Evolutionary conservation across 2,113 vertebrate species (phyloP).

Genomic region (Myotis davidii): DNA sequence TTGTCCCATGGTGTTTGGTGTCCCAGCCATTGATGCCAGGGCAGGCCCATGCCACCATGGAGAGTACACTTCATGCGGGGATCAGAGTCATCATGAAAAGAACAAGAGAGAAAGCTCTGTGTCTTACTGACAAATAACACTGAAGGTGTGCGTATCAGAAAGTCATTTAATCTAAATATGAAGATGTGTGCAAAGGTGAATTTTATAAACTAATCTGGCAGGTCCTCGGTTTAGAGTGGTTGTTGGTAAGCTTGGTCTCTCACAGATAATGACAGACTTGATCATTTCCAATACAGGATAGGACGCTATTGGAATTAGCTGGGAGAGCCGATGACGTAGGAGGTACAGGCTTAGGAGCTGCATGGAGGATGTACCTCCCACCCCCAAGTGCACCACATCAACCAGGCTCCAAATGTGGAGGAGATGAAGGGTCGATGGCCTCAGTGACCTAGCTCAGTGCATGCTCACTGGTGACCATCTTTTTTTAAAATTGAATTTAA

Average conservation of each 20-base stretch:
- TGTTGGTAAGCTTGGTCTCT: not conserved
- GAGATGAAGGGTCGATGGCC: not conserved
- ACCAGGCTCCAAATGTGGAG: not conserved
- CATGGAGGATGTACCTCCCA: not conserved
- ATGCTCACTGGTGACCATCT: not conserved
- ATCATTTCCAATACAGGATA: not conserved
- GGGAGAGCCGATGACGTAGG: not conserved
- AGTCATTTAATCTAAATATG: slow-evolving; percentile 12
- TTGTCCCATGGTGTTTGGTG: not conserved
- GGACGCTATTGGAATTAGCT: not conserved
- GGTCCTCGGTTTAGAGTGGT: no score
- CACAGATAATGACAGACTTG: not conserved
- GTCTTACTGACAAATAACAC: slow-evolving; percentile 44
- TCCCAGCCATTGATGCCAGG: not conserved
- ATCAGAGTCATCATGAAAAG: slow-evolving; percentile 61
- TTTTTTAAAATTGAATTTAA: not conserved
- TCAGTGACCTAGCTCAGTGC: not conserved
- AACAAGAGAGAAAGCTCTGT: slow-evolving; percentile 30
- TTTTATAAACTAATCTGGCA: slow-evolving; percentile 46
- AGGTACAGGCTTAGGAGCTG: not conserved
- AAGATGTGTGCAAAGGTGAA: slow-evolving; percentile 23
- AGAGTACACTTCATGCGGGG: not conserved
- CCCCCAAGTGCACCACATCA: not conserved
- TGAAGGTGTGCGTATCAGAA: slow-evolving; percentile 33
- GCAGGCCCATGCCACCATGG: slow-evolving; percentile 4